These are phyloP conservation scores for Agrochola circellaris DNA, from an alignment of 2,888 invertebrate genomes.

Conservation along the genomic window DNA sequence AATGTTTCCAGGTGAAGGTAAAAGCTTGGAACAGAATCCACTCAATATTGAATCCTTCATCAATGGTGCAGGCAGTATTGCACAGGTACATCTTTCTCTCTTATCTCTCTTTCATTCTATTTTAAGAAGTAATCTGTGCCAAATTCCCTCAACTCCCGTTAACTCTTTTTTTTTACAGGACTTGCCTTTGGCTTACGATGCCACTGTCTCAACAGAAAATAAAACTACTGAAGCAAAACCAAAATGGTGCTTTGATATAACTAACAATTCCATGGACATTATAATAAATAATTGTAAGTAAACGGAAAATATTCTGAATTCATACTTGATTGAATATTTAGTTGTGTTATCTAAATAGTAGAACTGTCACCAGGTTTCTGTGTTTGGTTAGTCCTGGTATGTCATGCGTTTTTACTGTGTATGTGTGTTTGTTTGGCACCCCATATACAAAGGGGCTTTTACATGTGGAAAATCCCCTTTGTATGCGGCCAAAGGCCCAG, in stretches of 20 bases:
- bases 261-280: slow-evolving; percentile 72
- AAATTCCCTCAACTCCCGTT: not conserved
- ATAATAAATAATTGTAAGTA: slow-evolving; percentile 78
- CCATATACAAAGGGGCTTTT: not conserved
- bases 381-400: not conserved
- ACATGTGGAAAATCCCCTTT: not conserved
- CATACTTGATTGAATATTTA: slow-evolving; percentile 2
- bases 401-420: not conserved
- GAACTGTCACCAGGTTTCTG: slow-evolving; percentile 1
- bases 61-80: slow-evolving; percentile 67
- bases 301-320: not conserved
- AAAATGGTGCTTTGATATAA: slow-evolving; percentile 78
- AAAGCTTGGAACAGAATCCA: slow-evolving; percentile 63
- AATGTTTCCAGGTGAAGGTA: slow-evolving; percentile 71
- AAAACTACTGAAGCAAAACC: slow-evolving; percentile 60
- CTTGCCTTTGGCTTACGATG: slow-evolving; percentile 39
- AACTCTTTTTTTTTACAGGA: slow-evolving; percentile 54
- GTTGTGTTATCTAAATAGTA: not conserved
- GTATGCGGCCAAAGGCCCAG: too few species aligned
- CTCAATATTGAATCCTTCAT: slow-evolving; percentile 82
- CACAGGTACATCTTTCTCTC: slow-evolving; percentile 68
- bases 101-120: not conserved
- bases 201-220: slow-evolving; percentile 45
- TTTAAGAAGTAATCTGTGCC: slow-evolving; percentile 8
- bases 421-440: not conserved